phyloP scores from a whole-genome alignment of 2,113 vertebrate genomes.

The Copsychus sechellarum region DNA sequence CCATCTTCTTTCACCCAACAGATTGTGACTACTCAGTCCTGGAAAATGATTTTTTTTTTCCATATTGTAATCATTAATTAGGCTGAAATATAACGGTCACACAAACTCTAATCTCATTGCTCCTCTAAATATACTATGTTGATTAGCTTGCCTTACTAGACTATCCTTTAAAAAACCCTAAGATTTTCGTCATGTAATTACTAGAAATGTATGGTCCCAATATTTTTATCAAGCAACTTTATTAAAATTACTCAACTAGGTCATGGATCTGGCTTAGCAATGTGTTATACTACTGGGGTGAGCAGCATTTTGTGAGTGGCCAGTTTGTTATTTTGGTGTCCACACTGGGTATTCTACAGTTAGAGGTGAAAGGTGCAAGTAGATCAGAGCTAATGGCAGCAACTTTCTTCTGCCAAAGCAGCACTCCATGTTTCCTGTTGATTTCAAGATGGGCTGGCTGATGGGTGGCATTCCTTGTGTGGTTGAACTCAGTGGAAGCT shows the following conservation, averaged over 20 bases:
- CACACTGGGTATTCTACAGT: neutral
- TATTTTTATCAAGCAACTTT: neutral
- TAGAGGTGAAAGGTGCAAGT: neutral
- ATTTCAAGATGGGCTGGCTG: neutral
- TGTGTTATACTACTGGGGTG: neutral
- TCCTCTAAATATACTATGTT: neutral
- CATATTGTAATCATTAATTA: neutral
- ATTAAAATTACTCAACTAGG: neutral
- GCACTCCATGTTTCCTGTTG: neutral
- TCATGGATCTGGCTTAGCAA: neutral
- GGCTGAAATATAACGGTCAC: neutral
- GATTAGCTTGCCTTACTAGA: neutral
- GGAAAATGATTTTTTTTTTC: neutral
- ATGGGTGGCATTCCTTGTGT: neutral
- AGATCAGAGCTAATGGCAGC: neutral
- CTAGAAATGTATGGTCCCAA: neutral
- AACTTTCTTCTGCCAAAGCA: neutral
- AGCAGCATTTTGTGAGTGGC: neutral
- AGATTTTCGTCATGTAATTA: neutral
- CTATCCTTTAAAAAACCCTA: neutral
- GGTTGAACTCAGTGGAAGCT: neutral
- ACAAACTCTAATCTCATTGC: neutral
- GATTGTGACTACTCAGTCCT: neutral
- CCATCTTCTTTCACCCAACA: neutral
- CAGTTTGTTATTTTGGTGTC: neutral